Evolutionary conservation across 2,797 vertebrate species (phyloP).

Genomic region (Labroides dimidiatus): DNA sequence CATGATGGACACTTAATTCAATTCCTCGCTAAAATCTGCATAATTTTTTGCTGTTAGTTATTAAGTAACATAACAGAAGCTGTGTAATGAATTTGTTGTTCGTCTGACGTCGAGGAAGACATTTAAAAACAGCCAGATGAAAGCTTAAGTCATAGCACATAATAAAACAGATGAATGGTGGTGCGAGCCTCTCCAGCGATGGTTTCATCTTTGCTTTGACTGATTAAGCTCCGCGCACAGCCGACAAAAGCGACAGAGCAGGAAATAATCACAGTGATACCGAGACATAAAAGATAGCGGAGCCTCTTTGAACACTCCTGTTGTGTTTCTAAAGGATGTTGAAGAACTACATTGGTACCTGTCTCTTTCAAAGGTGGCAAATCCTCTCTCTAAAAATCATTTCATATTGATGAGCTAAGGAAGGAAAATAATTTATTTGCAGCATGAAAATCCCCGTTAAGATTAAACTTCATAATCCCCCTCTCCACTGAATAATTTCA

Average conservation of each 20-base stretch:
- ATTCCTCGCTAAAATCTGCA: conserved; percentile 39
- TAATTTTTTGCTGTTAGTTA: conserved; percentile 42
- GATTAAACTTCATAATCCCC: conserved; percentile 72
- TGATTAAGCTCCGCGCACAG: conserved; percentile 45
- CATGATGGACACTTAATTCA: conserved; percentile 50
- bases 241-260: conserved; percentile 48
- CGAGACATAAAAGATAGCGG: conserved; percentile 23
- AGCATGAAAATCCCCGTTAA: conserved; percentile 63
- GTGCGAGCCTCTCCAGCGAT: conserved; percentile 31
- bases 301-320: background rate
- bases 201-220: conserved; percentile 56
- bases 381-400: conserved; percentile 49
- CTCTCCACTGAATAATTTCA: conserved; percentile 69
- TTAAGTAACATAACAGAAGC: conserved; percentile 32
- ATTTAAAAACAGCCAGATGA: conserved; percentile 32
- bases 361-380: conserved; percentile 51
- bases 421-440: conserved; percentile 59
- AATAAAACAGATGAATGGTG: conserved; percentile 45
- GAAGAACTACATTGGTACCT: conserved; percentile 40
- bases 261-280: conserved; percentile 45
- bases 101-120: conserved; percentile 32
- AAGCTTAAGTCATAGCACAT: conserved; percentile 19
- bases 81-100: conserved; percentile 32
- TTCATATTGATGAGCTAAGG: conserved; percentile 60
- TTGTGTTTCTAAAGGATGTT: conserved; percentile 31